Conservation (phyloP, 2,888 invertebrate genomes). For the Melitaea athalia region DNA sequence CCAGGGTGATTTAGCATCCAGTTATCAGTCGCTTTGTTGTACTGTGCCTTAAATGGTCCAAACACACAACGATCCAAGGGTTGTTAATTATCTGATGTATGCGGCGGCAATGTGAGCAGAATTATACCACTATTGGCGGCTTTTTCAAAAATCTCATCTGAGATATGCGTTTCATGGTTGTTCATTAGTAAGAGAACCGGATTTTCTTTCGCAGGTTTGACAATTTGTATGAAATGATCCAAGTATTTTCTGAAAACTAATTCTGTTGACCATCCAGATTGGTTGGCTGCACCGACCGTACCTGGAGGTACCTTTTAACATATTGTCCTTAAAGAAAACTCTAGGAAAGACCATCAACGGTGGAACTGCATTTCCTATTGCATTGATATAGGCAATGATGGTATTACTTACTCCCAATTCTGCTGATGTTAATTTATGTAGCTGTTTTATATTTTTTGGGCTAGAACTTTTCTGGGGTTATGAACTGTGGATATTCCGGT, state of each 20-base stretch:
- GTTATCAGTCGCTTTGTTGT: constrained; percentile 32
- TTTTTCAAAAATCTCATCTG: constrained; percentile 41
- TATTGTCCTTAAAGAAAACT: constrained; percentile 40
- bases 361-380: constrained; percentile 30
- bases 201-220: neutral
- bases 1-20: constrained; percentile 43
- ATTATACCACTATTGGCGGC: constrained; percentile 38
- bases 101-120: constrained; percentile 40
- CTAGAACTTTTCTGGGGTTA: constrained; percentile 27
- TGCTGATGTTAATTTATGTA: constrained; percentile 32
- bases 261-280: constrained; percentile 49
- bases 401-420: constrained; percentile 32
- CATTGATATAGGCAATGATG: constrained; percentile 31
- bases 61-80: constrained; percentile 38
- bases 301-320: constrained; percentile 42
- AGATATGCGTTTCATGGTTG: constrained; percentile 51
- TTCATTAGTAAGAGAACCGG: neutral
- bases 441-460: constrained; percentile 32
- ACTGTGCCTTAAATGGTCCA: constrained; percentile 40
- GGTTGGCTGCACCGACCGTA: constrained; percentile 39
- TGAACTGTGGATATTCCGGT: constrained; percentile 18
- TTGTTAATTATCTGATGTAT: constrained; percentile 36
- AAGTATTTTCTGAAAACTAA: neutral
- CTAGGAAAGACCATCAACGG: constrained; percentile 32
- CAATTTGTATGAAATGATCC: neutral